phyloP scores from a whole-genome alignment of 1,140 invertebrate species.

The Dendroctonus ponderosae region DNA sequence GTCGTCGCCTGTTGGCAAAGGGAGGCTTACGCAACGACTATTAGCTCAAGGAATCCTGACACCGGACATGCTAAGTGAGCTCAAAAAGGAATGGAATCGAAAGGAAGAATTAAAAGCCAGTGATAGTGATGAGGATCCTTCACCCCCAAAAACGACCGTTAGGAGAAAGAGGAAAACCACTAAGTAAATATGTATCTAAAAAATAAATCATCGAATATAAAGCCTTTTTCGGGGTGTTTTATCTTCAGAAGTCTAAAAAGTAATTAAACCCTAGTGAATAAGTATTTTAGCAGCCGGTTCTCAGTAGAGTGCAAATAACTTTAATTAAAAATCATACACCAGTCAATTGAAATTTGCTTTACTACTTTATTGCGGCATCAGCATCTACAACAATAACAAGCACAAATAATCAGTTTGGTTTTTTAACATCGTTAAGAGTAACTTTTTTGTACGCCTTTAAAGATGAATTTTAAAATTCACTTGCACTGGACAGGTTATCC shows the following conservation, averaged over 20 bases:
- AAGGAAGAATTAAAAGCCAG: slow-evolving; percentile 16
- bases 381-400: slow-evolving; percentile 7
- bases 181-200: slow-evolving; percentile 14
- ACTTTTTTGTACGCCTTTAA: neutral
- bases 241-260: too few relatives aligned
- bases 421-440: neutral
- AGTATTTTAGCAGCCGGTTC: too few relatives aligned
- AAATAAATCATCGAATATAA: too few relatives aligned
- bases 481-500: slow-evolving; percentile 4
- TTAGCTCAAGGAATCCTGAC: slow-evolving; percentile 79
- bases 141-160: slow-evolving; percentile 35
- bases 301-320: too few relatives aligned
- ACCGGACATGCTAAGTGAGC: slow-evolving; percentile 77
- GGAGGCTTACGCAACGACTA: slow-evolving; percentile 65
- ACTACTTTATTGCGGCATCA: neutral
- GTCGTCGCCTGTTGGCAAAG: slow-evolving; percentile 44
- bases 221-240: too few relatives aligned
- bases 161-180: slow-evolving; percentile 44
- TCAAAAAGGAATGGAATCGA: slow-evolving; percentile 72
- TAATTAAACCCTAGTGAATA: too few relatives aligned
- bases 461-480: neutral
- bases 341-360: neutral
- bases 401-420: neutral
- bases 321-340: too few relatives aligned
- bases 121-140: slow-evolving; percentile 23